A percentile compares a stretch with the other conserved stretches of the same genome.
These are phyloP conservation scores for Rhizomys pruinosus DNA, from an alignment of 2,113 vertebrate species.

Conservation along the genomic window DNA sequence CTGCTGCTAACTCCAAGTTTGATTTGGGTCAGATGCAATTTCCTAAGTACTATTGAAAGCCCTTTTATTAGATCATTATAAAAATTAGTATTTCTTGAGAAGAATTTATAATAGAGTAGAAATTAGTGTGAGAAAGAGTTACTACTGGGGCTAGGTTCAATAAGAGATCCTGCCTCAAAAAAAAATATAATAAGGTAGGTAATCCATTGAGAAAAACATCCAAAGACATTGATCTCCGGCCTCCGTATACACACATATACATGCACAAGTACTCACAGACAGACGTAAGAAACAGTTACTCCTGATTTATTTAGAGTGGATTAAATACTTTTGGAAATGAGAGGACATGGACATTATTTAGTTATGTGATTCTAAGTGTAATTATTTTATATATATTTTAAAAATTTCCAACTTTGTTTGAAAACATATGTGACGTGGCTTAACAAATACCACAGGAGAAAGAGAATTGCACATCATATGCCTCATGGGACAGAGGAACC, in stretches of 20 bases:
- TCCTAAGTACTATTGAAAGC: background rate
- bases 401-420: conserved; percentile 21
- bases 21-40: background rate
- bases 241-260: background rate
- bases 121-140: background rate
- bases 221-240: background rate
- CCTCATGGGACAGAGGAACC: conserved; percentile 37
- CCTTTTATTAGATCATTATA: background rate
- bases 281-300: background rate
- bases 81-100: conserved; percentile 29
- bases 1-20: background rate
- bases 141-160: background rate
- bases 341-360: background rate
- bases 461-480: background rate
- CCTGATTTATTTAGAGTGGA: background rate
- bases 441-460: background rate
- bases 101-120: background rate
- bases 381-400: background rate
- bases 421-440: conserved; percentile 33
- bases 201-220: background rate
- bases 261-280: background rate
- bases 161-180: background rate
- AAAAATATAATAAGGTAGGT: background rate
- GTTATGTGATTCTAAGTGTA: conserved; percentile 27
- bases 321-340: background rate